Percentiles rank a stretch among this genome's conserved stretches.
phyloP scores from a whole-genome alignment of 1,140 invertebrate species.

The Leptinotarsa undecemlineata region DNA sequence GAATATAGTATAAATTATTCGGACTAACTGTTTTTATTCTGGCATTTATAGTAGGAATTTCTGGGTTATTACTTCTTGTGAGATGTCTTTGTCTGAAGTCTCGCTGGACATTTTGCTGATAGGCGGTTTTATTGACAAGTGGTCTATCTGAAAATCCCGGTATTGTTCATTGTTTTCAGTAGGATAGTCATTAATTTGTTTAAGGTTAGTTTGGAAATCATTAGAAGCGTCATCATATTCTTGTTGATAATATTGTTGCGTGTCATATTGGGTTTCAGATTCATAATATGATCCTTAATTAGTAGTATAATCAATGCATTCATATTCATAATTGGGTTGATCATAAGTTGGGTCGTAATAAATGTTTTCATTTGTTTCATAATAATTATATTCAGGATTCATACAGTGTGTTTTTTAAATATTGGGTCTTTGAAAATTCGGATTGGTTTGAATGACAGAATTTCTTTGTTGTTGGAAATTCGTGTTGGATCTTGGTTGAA shows the following conservation, averaged over 20 bases:
- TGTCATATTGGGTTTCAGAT: too few species aligned
- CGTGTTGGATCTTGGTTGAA: neutral
- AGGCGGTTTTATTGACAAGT: neutral
- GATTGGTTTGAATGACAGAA: conserved; percentile 12
- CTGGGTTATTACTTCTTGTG: neutral
- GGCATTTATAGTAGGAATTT: too few species aligned
- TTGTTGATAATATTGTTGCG: too few species aligned
- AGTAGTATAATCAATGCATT: too few species aligned
- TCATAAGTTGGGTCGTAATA: neutral
- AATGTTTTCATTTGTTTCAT: conserved; percentile 2
- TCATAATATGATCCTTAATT: too few species aligned
- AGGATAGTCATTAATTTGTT: neutral
- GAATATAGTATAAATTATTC: conserved; percentile 35
- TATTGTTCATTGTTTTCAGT: neutral
- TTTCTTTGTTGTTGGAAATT: conserved; percentile 13
- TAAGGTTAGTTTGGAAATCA: too few species aligned
- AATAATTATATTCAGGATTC: conserved; percentile 16
- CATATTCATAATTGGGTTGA: too few species aligned
- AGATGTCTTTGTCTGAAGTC: neutral
- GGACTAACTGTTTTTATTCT: conserved; percentile 7
- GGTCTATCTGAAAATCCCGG: conserved; percentile 20
- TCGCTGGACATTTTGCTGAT: neutral
- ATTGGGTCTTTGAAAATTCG: neutral
- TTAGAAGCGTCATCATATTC: too few species aligned
- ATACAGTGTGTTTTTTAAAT: neutral